Evolutionary conservation across 2,888 invertebrate species (phyloP).

Genomic region (Cotesia congregata): DNA sequence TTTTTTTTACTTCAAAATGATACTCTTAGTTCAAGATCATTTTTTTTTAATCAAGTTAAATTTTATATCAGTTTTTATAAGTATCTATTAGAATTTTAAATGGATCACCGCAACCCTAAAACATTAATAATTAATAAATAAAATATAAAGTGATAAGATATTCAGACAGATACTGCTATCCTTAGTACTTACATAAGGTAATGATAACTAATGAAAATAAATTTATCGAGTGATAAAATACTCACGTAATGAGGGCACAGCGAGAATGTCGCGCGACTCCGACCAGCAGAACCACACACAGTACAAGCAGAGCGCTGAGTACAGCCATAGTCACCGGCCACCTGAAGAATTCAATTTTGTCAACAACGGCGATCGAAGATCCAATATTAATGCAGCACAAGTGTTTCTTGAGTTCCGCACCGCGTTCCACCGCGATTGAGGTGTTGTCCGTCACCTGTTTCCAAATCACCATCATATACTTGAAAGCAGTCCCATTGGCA

Average conservation of each 20-base stretch:
- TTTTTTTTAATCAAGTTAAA: too few species aligned
- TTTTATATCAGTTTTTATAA: too few species aligned
- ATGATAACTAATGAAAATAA: slow-evolving; percentile 19
- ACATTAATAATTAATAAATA: too few species aligned
- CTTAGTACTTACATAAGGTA: neutral
- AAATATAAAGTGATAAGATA: too few species aligned
- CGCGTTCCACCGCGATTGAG: slow-evolving; percentile 81
- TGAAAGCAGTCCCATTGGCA: slow-evolving; percentile 83
- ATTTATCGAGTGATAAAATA: slow-evolving; percentile 41
- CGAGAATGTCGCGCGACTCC: slow-evolving; percentile 91
- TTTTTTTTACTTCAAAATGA: too few species aligned
- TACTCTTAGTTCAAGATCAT: too few species aligned
- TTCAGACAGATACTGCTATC: too few species aligned
- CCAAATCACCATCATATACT: slow-evolving; percentile 79
- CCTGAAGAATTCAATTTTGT: slow-evolving; percentile 82
- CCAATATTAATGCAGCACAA: slow-evolving; percentile 80
- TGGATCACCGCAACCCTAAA: too few species aligned
- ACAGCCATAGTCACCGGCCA: slow-evolving; percentile 94
- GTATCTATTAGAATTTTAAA: too few species aligned
- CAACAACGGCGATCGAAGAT: slow-evolving; percentile 74
- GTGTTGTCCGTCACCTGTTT: slow-evolving; percentile 82
- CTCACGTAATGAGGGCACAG: slow-evolving; percentile 86
- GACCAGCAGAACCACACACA: slow-evolving; percentile 90
- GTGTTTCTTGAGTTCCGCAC: slow-evolving; percentile 82
- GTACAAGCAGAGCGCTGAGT: slow-evolving; percentile 85